A percentile compares a stretch with the other conserved stretches of the same genome.
phyloP scores from a whole-genome alignment of 1,140 invertebrate genomes.

The Tenebrio molitor region DNA sequence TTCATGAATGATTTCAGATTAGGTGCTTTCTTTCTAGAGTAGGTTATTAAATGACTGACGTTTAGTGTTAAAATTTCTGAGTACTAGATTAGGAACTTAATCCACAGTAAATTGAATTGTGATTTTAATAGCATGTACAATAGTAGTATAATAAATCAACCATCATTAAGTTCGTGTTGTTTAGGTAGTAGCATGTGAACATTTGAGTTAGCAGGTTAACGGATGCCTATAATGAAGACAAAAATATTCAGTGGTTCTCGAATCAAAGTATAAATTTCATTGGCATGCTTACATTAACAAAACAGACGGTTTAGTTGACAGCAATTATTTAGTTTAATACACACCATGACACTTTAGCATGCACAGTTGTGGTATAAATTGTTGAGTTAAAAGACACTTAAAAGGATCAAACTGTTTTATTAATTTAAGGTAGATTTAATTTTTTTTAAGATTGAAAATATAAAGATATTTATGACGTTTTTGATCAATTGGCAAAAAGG shows the following conservation, averaged over 20 bases:
- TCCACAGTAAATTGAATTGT: slow-evolving; percentile 35
- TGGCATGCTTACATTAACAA: too few species aligned
- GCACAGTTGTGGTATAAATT: too few species aligned
- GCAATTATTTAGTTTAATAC: too few species aligned
- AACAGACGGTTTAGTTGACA: background rate
- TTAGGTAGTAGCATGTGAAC: slow-evolving; percentile 5
- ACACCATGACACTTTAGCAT: too few species aligned
- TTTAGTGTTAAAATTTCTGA: slow-evolving; percentile 15
- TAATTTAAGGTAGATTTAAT: too few species aligned
- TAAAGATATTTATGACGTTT: too few species aligned
- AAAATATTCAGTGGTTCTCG: background rate
- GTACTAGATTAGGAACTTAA: slow-evolving; percentile 19
- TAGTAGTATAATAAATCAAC: slow-evolving; percentile 19
- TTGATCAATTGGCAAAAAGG: too few species aligned
- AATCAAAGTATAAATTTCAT: slow-evolving; percentile 30
- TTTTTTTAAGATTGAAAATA: too few species aligned
- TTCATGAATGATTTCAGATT: slow-evolving; percentile 36
- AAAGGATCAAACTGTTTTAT: too few species aligned
- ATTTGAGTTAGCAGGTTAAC: slow-evolving; percentile 5
- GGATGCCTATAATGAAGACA: slow-evolving; percentile 16
- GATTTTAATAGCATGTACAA: slow-evolving; percentile 34
- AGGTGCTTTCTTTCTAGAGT: slow-evolving; percentile 31
- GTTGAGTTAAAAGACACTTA: too few species aligned
- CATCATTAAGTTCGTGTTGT: background rate
- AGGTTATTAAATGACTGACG: slow-evolving; percentile 33